Base-by-base conservation (phyloP, 2,797 vertebrate species). In the Eutrigla gurnardus region DNA sequence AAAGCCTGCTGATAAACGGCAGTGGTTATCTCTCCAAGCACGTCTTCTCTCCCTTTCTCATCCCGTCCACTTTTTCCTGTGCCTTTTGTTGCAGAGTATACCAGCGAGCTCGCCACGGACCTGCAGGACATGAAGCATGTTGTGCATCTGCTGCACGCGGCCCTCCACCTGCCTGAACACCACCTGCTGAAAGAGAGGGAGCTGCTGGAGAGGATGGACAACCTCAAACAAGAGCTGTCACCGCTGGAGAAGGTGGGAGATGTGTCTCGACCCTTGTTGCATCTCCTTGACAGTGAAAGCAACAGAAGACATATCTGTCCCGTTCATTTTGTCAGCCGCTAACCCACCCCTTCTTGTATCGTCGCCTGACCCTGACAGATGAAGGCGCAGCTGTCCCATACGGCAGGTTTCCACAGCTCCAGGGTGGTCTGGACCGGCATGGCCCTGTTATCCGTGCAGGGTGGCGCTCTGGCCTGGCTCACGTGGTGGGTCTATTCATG, bases 401-500 rank as follows among this genome's bases (percentile, higher is more conserved):
- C 72, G 12, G 95, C 96, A 1, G 92, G 95, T 80, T 92, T 91
- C 54, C 94, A 93, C 45, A 87, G 94, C 2, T 94, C 92, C 43
- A 89, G 89, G 60, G 90, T 94, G 1, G 36, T 97, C 0, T 99
- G 97, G 97, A 78, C 81, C 0, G 97, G 97, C 37, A 73, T 99
- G 88, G 97, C 97, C 0, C 70, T 98, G 84, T 85, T 99, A 79
- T 98, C 97, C 0, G 85, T 95, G 6, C 97, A 99, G 84, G 97
- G 96, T 0, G 98, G 98, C 6, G 96, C 96, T 0, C 39, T 99
- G 93, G 96, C 96, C 0, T 98, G 97, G 97, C 95, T 99, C 66
- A 99, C 98, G 0, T 99, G 98, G 97, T 99, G 98, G 97, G 97
- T 98, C 46, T 99, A 98, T 70, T 99, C 98, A 0, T 99, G 98